These are phyloP conservation scores for Microcebus griseorufus DNA, from an alignment of 2,113 vertebrate species.

Conservation along the genomic window DNA sequence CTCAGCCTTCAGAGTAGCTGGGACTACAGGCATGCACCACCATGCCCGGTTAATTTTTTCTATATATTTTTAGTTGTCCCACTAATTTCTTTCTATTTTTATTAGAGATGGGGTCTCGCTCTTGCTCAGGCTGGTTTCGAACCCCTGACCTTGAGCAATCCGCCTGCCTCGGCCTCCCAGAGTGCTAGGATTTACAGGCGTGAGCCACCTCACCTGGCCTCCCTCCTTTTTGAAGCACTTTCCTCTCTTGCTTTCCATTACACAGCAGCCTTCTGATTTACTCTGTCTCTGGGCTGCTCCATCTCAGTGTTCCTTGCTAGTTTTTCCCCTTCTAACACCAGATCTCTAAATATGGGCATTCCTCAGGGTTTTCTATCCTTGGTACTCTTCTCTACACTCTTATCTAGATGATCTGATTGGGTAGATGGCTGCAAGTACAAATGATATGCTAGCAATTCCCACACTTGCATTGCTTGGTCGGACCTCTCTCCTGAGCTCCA, in stretches of 20 bases:
- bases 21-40: too few relatives aligned
- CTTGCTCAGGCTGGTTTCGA: too few relatives aligned
- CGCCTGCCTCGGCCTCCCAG: too few relatives aligned
- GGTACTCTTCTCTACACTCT: background rate
- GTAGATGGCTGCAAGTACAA: constrained; percentile 23
- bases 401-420: constrained; percentile 7
- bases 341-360: background rate
- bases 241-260: background rate
- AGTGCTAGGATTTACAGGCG: too few relatives aligned
- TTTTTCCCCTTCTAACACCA: background rate
- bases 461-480: background rate
- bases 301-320: background rate
- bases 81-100: too few relatives aligned
- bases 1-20: too few relatives aligned
- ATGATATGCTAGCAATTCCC: background rate
- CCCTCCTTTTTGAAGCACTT: constrained; percentile 26
- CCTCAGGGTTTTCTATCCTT: background rate
- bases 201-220: too few relatives aligned
- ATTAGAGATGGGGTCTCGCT: too few relatives aligned
- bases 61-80: too few relatives aligned
- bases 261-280: background rate
- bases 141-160: too few relatives aligned
- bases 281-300: background rate
- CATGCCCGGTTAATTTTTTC: too few relatives aligned
- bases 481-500: background rate